Evolutionary conservation across 2,113 vertebrate genomes (phyloP).

Genomic region (Brachypteracias leptosomus): DNA sequence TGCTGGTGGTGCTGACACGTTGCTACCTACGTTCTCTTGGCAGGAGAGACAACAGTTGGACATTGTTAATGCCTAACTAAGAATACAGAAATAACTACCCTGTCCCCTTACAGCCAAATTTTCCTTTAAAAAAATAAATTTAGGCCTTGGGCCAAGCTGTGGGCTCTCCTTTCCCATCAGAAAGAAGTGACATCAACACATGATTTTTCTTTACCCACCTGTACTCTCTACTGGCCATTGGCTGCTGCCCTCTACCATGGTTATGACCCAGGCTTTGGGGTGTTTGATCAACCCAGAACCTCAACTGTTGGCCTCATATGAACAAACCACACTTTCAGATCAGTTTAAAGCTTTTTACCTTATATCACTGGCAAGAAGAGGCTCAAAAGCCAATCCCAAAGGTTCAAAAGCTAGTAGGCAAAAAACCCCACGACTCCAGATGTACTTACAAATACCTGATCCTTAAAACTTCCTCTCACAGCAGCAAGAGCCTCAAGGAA

Average conservation of each 20-base stretch:
- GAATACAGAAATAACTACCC: neutral
- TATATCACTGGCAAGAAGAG: neutral
- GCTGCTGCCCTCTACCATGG: neutral
- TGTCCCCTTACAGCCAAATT: neutral
- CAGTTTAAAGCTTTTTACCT: neutral
- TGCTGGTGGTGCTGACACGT: neutral
- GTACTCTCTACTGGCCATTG: neutral
- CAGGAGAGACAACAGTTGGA: neutral
- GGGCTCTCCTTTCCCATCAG: neutral
- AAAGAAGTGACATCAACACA: neutral
- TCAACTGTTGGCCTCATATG: neutral
- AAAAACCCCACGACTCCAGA: accelerated
- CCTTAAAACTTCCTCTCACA: neutral
- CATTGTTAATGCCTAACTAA: neutral
- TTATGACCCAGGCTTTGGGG: neutral
- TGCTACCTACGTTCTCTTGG: neutral
- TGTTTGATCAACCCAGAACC: neutral
- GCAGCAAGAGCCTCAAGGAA: neutral
- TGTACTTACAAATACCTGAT: neutral
- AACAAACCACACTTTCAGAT: neutral
- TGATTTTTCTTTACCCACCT: neutral
- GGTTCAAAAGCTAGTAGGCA: neutral
- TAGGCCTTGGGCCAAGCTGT: neutral
- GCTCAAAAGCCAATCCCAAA: neutral
- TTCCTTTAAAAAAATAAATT: neutral